Evolutionary conservation across 2,888 invertebrate species (phyloP), one percentile per base, ranked within the genome.

Genomic region (Drosophila percnosoma): DNA sequence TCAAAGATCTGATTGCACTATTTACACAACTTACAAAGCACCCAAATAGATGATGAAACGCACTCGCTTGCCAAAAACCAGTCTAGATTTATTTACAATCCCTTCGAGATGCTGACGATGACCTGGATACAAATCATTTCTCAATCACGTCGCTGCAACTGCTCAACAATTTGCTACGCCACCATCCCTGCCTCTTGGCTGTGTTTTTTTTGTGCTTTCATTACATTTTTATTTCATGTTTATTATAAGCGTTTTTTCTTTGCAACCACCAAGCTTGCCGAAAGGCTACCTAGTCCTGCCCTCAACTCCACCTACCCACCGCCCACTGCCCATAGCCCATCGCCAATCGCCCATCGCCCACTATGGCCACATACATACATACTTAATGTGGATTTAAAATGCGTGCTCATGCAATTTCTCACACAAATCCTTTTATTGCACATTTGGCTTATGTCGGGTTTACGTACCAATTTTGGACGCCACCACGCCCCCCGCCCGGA

Each of bases 341-440:
- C 4, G n/a, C 40, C 18, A 57, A n/a, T 18, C 4, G 42, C 57
- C 21, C 48, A 34, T 27, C 29, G 61, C 57, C 80, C 83, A 70
- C 69, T 69, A 48, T 62, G 57, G 52, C 31, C 40, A 38, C 40
- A 38, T 42, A 42, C 74, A 75, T 88, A 72, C 83, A 90, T 85
- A 75, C 86, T 86, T 86, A 90, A 85, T 89, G 85, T 73, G 80
- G 90, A 89, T 87, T 90, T 87, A 89, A 87, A 90, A 89, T 90
- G 87, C 90, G 84, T 87, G 85, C 82, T 90, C 90, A 79, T 84
- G 89, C 87, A 89, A 87, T 87, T 87, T 87, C 87, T 87, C 89
- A 90, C 90, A 84, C 87, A 87, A 87, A 87, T 90, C 90, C 90
- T 87, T 87, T 87, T 90, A 87, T 90, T 87, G 87, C 87, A 87